Evolutionary conservation across 1,140 invertebrate genomes (phyloP), one percentile per base, ranked within the genome.

Genomic region (Dreissena polymorpha): DNA sequence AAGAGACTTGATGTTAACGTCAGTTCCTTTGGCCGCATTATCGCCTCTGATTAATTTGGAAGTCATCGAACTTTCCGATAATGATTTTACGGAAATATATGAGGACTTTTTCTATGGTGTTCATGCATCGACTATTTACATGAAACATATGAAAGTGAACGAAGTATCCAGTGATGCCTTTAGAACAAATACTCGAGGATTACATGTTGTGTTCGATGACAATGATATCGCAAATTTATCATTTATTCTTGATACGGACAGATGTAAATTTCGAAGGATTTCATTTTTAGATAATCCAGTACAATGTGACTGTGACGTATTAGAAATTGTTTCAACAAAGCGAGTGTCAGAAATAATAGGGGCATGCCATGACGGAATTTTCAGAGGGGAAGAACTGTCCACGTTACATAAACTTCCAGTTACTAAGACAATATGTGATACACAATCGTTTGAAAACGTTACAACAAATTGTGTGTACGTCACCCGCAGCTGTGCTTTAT

Each of bases 141-240:
- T 83, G 16, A 76, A 39, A 39, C 67, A 83, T 39, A 83, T 83
- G 81, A 21, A 71, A 50, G 76, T 83, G 14, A 60, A 14, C 10
- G 63, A 73, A 14, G 27, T 83, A 13, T 76, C 81, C 27, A 27
- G n/a, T 39, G 25, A 71, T 25, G 81, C 81, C 16, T 83, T 83
- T 49, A 50, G 63, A 21, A 3, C 29, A 76, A 21, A 72, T 50
- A 71, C 25, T 21, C 14, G 63, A 83, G 29, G 69, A 69, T 23
- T 72, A 83, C 25, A 83, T 72, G 72, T 60, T 50, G 70, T 10
- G 39, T 83, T 83, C 7, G 81, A 83, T 18, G 39, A 73, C 14
- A 83, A 75, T 71, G 57, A 69, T 53, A 77, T 83, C 10, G 51
- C 81, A 50, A 83, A 76, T 76, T 76, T 83, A 63, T 83, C 81